Base-by-base conservation (phyloP, 2,888 invertebrate species). In the Lamproptera curius region DNA sequence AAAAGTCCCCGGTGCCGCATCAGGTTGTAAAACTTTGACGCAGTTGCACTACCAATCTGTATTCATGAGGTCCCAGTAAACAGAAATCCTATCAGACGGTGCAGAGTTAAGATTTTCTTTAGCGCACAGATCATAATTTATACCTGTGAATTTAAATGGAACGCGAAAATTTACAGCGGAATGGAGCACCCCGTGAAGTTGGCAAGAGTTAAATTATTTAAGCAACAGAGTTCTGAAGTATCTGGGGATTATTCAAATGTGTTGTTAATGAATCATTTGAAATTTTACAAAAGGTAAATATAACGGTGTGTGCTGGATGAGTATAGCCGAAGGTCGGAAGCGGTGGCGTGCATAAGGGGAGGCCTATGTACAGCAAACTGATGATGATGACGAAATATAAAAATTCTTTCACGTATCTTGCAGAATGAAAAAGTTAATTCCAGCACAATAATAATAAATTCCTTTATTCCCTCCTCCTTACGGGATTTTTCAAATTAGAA, bases 51-150 rank as follows among this genome's bases (percentile, higher is more conserved):
- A 23, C 17, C 41, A 41, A 46, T 46, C 14, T 46, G 36, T 46
- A 46, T 46, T 46, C 41, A 46, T 46, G 46, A 46, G 46, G 16
- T 40, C 11, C 14, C 26, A 15, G 31, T 37, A 14, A 42, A 46
- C 46, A 46, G 37, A 46, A 46, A 46, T 33, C 14, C 15, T 36
- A 37, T 20, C 36, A 15, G 31, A n/a, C 31, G 13, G 33, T 31
- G 11, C 17, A 5, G 31, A n/a, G 13, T 13, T 31, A 5, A 4
- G 9, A n/a, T 31, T n/a, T 31, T 10, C 6, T 31, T 31, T 31
- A 2, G n/a, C 1, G 31, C 6, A 11, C 31, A 6, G n/a, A 11
- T 31, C 13, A 31, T 13, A 31, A 31, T 31, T 1, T n/a, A 9
- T 28, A 10, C n/a, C 28, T 9, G 28, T 28, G 28, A 10, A n/a